Base-by-base conservation (phyloP, 2,888 invertebrate genomes). In the Lepeophtheirus nordmannii region DNA sequence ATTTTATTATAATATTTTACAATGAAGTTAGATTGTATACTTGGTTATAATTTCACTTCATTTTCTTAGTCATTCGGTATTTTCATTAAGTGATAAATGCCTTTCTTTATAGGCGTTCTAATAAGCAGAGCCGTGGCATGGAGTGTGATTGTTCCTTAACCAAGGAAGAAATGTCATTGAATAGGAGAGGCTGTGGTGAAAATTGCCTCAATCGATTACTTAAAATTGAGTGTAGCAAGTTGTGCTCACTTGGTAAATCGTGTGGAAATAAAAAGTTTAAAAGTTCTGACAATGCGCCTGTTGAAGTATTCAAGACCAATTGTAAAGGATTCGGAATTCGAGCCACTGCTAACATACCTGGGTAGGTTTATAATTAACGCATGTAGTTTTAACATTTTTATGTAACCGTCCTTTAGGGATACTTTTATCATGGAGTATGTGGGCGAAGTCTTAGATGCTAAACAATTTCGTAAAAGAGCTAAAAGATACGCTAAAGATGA, bases 361-460 rank as follows among this genome's bases (percentile, higher is more conserved):
- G 80, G 90, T 91, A 78, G 80, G 82, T 79, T n/a, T 11, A 62
- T 20, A 61, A 64, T 65, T 64, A 40, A 5, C 38, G 53, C 17
- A n/a, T 10, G 46, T 66, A 20, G 59, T 67, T 60, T 40, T 66
- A 23, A 68, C 46, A 41, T 17, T 62, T 10, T 69, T 65, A 39
- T 58, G 60, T 58, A 20, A 57, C 41, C 23, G 53, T 23, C 67
- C 17, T 63, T 7, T 78, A 90, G 90, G 67, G 94, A 92, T 10
- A 85, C 87, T 72, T 99, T 98, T 77, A 85, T 99, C 60, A 87
- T 97, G 84, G 98, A 99, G 75, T 99, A 98, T 75, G 89, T 98
- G 0, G 98, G 98, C 0, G 98, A 99, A 79, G 93, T 99, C 0
- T 79, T 97, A 10, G 87, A 91, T 75, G 86, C 85, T 62, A 85